Conservation (phyloP, 1,140 invertebrate species). For the Leptoteleia sp. region DNA sequence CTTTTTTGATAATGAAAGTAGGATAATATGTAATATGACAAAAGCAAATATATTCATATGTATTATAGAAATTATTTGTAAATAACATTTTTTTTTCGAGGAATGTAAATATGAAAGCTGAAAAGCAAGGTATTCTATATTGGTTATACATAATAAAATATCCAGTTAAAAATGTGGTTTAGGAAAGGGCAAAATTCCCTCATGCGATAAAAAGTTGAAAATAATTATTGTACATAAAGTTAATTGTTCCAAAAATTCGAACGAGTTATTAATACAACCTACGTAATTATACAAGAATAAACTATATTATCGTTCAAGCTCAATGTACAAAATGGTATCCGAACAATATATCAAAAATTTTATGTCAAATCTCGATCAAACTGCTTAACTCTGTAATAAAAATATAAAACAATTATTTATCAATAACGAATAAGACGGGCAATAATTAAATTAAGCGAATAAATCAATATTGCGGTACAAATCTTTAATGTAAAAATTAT, state of each 20-base stretch:
- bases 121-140: constrained; percentile 15
- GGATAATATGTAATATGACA: no score
- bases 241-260: constrained; percentile 10
- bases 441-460: no score
- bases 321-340: constrained; percentile 23
- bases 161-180: constrained; percentile 26
- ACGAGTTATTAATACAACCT: constrained; percentile 17
- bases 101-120: constrained; percentile 22
- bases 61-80: constrained; percentile 4
- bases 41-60: no score
- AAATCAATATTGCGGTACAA: no score
- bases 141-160: constrained; percentile 17
- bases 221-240: constrained; percentile 21
- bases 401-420: no score
- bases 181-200: constrained; percentile 13
- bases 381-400: no score
- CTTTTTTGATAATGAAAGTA: no score
- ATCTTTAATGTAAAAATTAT: no score
- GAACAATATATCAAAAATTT: constrained; percentile 12
- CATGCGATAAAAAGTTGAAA: constrained; percentile 35
- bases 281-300: constrained; percentile 23
- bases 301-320: constrained; percentile 40
- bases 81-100: constrained; percentile 4
- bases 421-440: no score
- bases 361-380: constrained; percentile 3